These are phyloP conservation scores for Tachuris rubrigastra DNA, from an alignment of 2,113 vertebrate genomes.

Conservation along the genomic window DNA sequence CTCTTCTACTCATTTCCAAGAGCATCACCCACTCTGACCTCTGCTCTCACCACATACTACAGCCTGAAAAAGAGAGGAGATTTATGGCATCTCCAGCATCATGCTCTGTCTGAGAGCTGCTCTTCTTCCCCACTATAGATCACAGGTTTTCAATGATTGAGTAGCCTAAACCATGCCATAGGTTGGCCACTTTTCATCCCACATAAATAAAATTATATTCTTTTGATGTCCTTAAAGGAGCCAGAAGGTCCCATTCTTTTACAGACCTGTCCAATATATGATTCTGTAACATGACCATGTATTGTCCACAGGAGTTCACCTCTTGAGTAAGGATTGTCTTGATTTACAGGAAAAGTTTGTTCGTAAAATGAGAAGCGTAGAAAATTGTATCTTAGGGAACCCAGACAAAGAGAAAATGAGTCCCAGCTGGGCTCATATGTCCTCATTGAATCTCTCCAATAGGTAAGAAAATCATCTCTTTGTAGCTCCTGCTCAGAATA, in stretches of 20 bases:
- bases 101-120: background rate
- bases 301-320: background rate
- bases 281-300: rapidly evolving
- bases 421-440: background rate
- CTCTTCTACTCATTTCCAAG: background rate
- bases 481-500: background rate
- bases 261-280: background rate
- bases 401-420: background rate
- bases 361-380: background rate
- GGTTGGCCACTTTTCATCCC: background rate
- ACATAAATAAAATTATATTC: background rate
- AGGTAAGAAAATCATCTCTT: background rate
- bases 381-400: background rate
- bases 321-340: background rate
- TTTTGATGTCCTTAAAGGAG: background rate
- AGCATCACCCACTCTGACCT: background rate
- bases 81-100: background rate
- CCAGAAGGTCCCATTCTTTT: background rate
- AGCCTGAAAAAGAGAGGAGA: background rate
- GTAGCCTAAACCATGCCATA: background rate
- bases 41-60: background rate
- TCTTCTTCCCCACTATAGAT: background rate
- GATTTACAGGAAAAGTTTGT: background rate
- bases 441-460: background rate
- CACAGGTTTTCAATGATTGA: background rate